phyloP scores from a whole-genome alignment of 2,113 vertebrate species.

The Amazona guildingii region DNA sequence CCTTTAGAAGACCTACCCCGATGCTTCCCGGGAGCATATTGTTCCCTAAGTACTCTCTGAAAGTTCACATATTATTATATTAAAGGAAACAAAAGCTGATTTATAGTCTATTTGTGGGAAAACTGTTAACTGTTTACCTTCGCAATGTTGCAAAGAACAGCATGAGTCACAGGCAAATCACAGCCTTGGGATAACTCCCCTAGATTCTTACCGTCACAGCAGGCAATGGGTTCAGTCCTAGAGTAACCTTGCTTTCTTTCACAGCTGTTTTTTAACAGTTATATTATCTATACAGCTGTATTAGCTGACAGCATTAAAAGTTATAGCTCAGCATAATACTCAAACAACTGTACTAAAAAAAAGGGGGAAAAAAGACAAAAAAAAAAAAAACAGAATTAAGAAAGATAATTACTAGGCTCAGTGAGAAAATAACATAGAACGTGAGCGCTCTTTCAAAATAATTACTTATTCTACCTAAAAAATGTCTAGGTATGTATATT shows the following conservation, averaged over 20 bases:
- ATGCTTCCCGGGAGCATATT: neutral
- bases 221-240: neutral
- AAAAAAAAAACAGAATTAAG: neutral
- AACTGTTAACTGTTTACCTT: neutral
- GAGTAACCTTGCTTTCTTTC: neutral
- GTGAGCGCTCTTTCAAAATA: neutral
- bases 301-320: neutral
- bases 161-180: neutral
- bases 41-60: neutral
- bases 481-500: neutral
- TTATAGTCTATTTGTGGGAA: neutral
- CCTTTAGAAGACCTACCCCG: neutral
- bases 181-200: neutral
- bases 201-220: neutral
- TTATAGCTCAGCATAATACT: neutral
- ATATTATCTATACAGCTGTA: neutral
- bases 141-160: neutral
- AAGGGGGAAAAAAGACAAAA: neutral
- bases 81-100: neutral
- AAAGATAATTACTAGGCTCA: neutral
- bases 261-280: neutral
- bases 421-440: neutral
- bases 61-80: neutral
- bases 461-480: neutral
- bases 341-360: neutral